A percentile compares a stretch with the other conserved stretches of the same genome.
Evolutionary conservation across 2,797 vertebrate species (phyloP).

Genomic region (Sebastes nivosus): DNA sequence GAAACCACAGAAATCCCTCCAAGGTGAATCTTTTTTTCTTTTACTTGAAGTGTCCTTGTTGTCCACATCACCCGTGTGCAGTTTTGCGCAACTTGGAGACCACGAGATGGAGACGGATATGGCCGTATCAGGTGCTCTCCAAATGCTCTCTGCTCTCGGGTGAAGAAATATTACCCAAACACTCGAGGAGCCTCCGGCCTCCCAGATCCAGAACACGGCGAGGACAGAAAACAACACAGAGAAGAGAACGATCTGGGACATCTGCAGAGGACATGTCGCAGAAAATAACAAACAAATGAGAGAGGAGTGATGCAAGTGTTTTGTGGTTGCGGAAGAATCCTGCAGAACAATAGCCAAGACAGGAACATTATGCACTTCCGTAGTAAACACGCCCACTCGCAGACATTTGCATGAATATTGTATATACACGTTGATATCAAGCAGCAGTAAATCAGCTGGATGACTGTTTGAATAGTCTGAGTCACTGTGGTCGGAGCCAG

Average conservation of each 20-base stretch:
- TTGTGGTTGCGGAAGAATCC: slow-evolving; percentile 28
- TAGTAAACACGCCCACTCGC: slow-evolving; percentile 6
- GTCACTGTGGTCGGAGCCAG: slow-evolving; percentile 41
- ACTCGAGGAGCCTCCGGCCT: neutral
- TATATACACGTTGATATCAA: slow-evolving; percentile 8
- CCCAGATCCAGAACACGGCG: neutral
- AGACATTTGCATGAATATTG: slow-evolving; percentile 39
- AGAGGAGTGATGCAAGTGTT: slow-evolving; percentile 21
- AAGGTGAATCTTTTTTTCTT: neutral
- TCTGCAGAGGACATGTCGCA: slow-evolving; percentile 35
- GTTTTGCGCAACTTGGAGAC: slow-evolving; percentile 13
- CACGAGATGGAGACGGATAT: slow-evolving; percentile 6
- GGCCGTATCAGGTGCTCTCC: slow-evolving; percentile 22
- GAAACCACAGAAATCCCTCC: slow-evolving; percentile 26
- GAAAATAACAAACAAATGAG: slow-evolving; percentile 26
- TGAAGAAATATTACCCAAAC: slow-evolving; percentile 52
- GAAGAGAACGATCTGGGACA: slow-evolving; percentile 18
- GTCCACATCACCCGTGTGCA: slow-evolving; percentile 15
- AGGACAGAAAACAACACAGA: slow-evolving; percentile 47
- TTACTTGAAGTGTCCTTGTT: neutral
- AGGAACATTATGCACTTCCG: slow-evolving; percentile 32
- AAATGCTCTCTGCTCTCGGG: slow-evolving; percentile 15
- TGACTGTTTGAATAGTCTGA: slow-evolving; percentile 43
- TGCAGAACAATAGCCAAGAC: slow-evolving; percentile 51
- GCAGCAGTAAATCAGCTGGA: slow-evolving; percentile 49